Evolutionary conservation across 2,797 vertebrate species (phyloP).

Genomic region (Morus bassanus): DNA sequence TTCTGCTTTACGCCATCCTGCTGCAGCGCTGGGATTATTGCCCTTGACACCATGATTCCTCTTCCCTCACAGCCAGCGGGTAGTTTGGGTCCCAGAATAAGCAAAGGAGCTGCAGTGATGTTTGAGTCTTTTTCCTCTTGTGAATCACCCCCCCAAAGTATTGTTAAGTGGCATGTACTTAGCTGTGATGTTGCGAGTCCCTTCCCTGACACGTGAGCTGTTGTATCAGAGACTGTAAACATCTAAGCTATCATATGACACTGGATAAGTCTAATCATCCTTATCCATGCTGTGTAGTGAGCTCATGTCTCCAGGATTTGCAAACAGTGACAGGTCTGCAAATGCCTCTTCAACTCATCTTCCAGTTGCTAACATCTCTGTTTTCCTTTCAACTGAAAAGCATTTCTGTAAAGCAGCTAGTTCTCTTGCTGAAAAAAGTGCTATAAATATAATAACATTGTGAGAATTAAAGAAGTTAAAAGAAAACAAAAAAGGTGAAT

Average conservation of each 20-base stretch:
- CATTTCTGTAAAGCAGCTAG: not conserved
- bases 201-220: conserved; percentile 23
- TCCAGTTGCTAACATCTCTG: not conserved
- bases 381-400: not conserved
- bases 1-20: not conserved
- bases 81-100: not conserved
- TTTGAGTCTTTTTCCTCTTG: not conserved
- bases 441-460: not conserved
- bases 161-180: not conserved
- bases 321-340: conserved; percentile 19
- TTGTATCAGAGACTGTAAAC: conserved; percentile 25
- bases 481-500: not conserved
- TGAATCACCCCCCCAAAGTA: not conserved
- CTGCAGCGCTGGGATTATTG: not conserved
- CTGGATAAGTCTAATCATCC: conserved; percentile 28
- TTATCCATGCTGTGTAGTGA: conserved; percentile 18
- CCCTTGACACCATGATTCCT: not conserved
- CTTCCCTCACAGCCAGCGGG: rapidly evolving
- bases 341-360: not conserved
- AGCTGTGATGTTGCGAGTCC: not conserved
- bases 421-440: not conserved
- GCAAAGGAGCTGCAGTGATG: not conserved
- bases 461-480: not conserved
- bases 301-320: conserved; percentile 46
- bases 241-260: conserved; percentile 40